Base-by-base conservation (phyloP, 1,140 invertebrate species). In the Pachypeltis micranthus region DNA sequence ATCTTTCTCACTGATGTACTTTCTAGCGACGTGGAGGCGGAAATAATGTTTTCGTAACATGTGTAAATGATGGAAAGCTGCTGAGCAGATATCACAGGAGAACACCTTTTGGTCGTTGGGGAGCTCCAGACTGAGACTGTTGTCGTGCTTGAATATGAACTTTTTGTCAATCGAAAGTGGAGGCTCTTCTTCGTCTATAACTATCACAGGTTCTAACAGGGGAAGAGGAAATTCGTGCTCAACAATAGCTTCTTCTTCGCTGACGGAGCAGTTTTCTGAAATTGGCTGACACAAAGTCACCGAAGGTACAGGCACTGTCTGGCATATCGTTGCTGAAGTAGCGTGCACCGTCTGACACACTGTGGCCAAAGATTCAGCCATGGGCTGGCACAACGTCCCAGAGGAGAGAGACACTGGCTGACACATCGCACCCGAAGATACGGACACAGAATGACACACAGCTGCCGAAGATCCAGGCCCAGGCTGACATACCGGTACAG, bases 31-130 rank as follows among this genome's bases (percentile, higher is more conserved):
- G 68, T 82, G 80, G 63, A 72, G 74, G n/a, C 78, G 70, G 23
- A 81, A 65, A 62, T 78, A 80, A 67, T 82, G 80, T 24, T 79
- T 71, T 65, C 81, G 80, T 2, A 82, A 68, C 67, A 79, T 81
- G 63, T 80, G 78, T n/a, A 73, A 73, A 63, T 80, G 75, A 31
- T 75, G 71, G 67, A 81, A 82, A 1, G 74, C 67, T 2, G 72
- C 73, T 3, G 67, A 67, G 69, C 80, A 82, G 23, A 82, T 74
- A 67, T 81, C 78, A 72, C 80, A 82, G 24, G 72, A 72, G 61
- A 72, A 80, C n/a, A 74, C 23, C 54, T 74, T 74, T 23, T 72
- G 69, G n/a, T 74, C 74, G 39, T 72, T 70, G 3, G 63, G 61
- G 31, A 68, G 27, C 19, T 64, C 44, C 12, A 64, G 44, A 34